Conservation (phyloP, 2,797 vertebrate species). For the Rachycentron canadum region DNA sequence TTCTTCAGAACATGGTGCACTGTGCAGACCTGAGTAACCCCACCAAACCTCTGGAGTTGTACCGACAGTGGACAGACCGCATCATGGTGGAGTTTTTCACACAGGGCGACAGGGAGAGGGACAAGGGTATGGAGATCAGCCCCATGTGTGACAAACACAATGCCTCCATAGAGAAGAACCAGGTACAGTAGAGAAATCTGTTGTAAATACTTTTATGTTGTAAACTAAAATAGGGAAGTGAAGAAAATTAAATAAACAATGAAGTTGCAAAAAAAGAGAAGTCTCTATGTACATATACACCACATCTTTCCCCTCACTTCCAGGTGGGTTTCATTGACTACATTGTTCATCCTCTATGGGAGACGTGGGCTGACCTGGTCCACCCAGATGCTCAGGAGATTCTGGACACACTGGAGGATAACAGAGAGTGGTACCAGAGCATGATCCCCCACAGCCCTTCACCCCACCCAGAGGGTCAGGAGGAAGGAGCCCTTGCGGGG, state of each 20-base stretch:
- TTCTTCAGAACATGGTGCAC: conserved; percentile 95
- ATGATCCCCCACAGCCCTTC: conserved; percentile 93
- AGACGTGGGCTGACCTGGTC: conserved; percentile 94
- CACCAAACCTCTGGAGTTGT: conserved; percentile 92
- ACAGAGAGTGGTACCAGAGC: conserved; percentile 96
- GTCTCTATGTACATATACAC: not conserved
- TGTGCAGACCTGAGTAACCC: conserved; percentile 95
- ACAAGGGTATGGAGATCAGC: conserved; percentile 94
- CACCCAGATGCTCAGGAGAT: conserved; percentile 95
- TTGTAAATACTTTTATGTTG: not conserved
- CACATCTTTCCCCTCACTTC: not conserved
- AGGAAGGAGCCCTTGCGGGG: conserved; percentile 46
- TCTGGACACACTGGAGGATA: conserved; percentile 94
- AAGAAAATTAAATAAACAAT: not conserved
- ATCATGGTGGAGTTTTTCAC: conserved; percentile 95
- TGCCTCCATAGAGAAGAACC: conserved; percentile 94
- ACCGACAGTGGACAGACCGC: conserved; percentile 93
- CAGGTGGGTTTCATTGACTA: conserved; percentile 97
- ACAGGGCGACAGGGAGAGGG: conserved; percentile 92
- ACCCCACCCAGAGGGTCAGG: conserved; percentile 70
- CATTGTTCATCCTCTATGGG: conserved; percentile 95
- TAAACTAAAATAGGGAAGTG: not conserved
- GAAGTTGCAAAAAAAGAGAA: not conserved
- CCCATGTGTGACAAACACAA: conserved; percentile 96
- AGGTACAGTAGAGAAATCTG: conserved; percentile 80